Base-by-base conservation (phyloP, 2,797 vertebrate genomes). In the Ciconia nigra region DNA sequence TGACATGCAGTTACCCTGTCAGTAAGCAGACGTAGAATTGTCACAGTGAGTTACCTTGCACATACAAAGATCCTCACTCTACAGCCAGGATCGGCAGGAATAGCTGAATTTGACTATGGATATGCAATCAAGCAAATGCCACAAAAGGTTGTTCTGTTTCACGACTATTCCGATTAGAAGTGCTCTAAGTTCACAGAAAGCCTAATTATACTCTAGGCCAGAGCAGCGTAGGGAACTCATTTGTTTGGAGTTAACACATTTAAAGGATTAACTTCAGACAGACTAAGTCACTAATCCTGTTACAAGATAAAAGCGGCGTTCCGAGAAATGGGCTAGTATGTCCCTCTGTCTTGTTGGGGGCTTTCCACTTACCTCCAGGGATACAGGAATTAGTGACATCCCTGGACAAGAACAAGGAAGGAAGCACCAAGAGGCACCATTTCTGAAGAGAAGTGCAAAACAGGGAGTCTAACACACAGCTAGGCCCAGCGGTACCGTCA, bases 1-100 rank as follows among this genome's bases (percentile, higher is more conserved):
- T 98, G 97, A 84, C 89, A 86, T 69, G 70, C 92, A 72, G 95
- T 8, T 24, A 62, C 94, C 96, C 98, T 98, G 96, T 1, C 39
- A 69, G 82, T 16, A 47, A 55, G 83, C 51, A 95, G 25, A 86
- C 4, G 9, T 0, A 28, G 46, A 54, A 28, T 3, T 29, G 55
- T 31, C 21, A 33, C 1, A 3, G 61, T 2, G 29, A 62, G 7
- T 65, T 42, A 15, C 6, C 24, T 4, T 13, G 59, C n/a, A n/a
- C 29, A 2, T 3, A 5, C 0, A 3, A 14, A 46, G 52, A 51
- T 47, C 37, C 39, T 73, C 15, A 1, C 49, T 37, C 26, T 20
- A 8, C 24, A 11, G 51, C 28, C 54, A 42, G 28, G n/a, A 31
- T 22, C 61, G 15, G 44, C 57, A 52, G 55, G 22, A n/a, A 78